phyloP scores from a whole-genome alignment of 2,797 vertebrate species.

The Tokudaia muenninki region DNA sequence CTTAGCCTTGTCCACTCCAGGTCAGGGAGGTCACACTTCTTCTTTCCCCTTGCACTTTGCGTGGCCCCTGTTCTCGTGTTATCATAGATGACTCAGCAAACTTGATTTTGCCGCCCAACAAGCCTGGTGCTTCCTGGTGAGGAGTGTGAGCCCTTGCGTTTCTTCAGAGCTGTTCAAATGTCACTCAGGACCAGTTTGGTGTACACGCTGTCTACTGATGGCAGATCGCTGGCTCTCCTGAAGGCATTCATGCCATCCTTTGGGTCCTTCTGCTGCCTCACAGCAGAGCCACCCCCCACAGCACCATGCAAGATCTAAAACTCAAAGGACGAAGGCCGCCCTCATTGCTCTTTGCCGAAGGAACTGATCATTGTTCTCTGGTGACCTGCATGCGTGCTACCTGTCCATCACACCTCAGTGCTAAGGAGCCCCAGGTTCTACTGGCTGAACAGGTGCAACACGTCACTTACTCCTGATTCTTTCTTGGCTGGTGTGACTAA shows the following conservation, averaged over 20 bases:
- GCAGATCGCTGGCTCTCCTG: no score
- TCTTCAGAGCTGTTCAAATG: not conserved
- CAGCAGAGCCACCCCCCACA: not conserved
- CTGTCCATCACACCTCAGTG: not conserved
- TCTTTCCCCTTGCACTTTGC: not conserved
- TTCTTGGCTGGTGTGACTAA: not conserved
- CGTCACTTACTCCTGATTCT: not conserved
- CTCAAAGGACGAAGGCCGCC: not conserved
- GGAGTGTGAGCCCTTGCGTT: not conserved
- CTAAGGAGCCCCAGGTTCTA: not conserved
- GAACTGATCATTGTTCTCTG: no score
- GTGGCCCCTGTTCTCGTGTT: accelerated
- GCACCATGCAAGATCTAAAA: not conserved
- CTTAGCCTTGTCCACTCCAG: not conserved
- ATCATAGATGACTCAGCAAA: not conserved
- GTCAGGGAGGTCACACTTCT: no score
- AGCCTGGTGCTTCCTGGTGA: not conserved
- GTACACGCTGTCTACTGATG: accelerated
- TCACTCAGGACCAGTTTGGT: not conserved
- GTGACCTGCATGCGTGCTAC: not conserved
- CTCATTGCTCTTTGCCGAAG: not conserved
- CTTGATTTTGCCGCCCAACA: not conserved
- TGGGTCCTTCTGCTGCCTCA: no score
- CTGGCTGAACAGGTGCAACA: no score
- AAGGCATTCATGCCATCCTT: not conserved